A percentile compares a stretch with the other conserved stretches of the same genome.
These are phyloP conservation scores for Drosophila nigritarsus DNA, from an alignment of 2,888 invertebrate genomes.

Conservation along the genomic window DNA sequence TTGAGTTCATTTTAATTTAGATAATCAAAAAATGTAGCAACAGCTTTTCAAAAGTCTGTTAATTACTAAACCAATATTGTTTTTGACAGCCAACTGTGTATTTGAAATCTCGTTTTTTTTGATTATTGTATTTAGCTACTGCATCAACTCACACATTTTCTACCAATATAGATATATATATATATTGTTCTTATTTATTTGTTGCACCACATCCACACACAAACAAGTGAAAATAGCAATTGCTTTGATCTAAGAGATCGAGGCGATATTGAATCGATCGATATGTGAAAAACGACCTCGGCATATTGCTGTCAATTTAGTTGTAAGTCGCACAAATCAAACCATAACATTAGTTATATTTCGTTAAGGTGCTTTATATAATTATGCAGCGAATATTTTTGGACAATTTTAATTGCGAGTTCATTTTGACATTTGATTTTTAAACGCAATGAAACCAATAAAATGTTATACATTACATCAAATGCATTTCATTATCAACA, in stretches of 20 bases:
- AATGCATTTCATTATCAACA: not conserved
- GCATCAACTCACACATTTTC: conserved; percentile 10
- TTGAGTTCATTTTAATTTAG: conserved; percentile 12
- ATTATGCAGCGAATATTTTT: conserved; percentile 65
- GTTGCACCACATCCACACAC: conserved; percentile 15
- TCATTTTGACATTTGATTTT: conserved; percentile 52
- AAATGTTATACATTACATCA: conserved; percentile 49
- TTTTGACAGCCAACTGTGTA: conserved; percentile 46
- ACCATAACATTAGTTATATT: conserved; percentile 44
- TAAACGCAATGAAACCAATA: conserved; percentile 53
- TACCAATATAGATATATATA: conserved; percentile 37
- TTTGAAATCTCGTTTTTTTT: not conserved
- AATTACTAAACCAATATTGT: not conserved
- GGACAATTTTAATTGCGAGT: conserved; percentile 39
- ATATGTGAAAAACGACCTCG: conserved; percentile 16
- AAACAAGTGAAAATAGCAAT: not conserved
- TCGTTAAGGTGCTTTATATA: conserved; percentile 64
- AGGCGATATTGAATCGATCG: conserved; percentile 2
- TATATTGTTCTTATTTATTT: conserved; percentile 45
- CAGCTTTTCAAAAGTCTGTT: conserved; percentile 32
- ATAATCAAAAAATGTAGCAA: conserved; percentile 15
- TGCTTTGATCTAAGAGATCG: conserved; percentile 6
- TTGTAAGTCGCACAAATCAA: conserved; percentile 64
- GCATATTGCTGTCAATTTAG: conserved; percentile 25
- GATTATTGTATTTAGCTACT: not conserved